Base-by-base conservation (phyloP, 1,140 invertebrate species). In the Eurosta solidaginis region DNA sequence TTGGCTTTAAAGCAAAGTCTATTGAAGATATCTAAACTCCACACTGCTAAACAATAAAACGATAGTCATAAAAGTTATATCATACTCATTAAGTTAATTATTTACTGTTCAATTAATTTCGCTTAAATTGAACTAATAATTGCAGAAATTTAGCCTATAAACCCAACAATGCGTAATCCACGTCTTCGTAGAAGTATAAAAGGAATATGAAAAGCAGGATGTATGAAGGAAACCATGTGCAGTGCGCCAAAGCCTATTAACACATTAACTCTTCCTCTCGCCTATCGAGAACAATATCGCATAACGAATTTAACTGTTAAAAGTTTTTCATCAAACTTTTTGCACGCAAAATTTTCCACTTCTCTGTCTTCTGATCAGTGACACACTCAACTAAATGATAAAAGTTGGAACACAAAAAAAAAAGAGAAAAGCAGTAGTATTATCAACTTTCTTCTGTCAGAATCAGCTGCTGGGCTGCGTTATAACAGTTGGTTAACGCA, bases 71-170 rank as follows among this genome's bases (percentile, higher is more conserved):
- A 68, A 68, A 68, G 59, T 68, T 42, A 1, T 68, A 6, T 20
- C 20, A 68, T 68, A 36, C 14, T 68, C 59, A 68, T 68, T 68
- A 68, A 68, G 59, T 68, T 68, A 42, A 68, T 68, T 20, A 68
- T 68, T 68, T 40, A 40, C 25, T 12, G 22, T 68, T 68, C 59
- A 68, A 68, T 68, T 68, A 68, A 68, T 40, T 68, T 40, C 59
- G 40, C 33, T 68, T 20, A 68, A 40, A 29, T 68, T 68, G 27
- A 68, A 68, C 59, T 68, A 68, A 68, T 68, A 68, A 68, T 68
- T 68, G 59, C 59, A 6, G 5, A 68, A 68, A 17, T 68, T 68
- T 68, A 40, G 59, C n/a, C 59, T n/a, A 68, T 68, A 68, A 68
- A 68, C 20, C 36, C 7, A 3, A 12, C 45, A 7, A 4, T n/a